A percentile compares a stretch with the other conserved stretches of the same genome.
These are phyloP conservation scores for Isurus oxyrinchus DNA, from an alignment of 2,113 vertebrate species.

Conservation along the genomic window DNA sequence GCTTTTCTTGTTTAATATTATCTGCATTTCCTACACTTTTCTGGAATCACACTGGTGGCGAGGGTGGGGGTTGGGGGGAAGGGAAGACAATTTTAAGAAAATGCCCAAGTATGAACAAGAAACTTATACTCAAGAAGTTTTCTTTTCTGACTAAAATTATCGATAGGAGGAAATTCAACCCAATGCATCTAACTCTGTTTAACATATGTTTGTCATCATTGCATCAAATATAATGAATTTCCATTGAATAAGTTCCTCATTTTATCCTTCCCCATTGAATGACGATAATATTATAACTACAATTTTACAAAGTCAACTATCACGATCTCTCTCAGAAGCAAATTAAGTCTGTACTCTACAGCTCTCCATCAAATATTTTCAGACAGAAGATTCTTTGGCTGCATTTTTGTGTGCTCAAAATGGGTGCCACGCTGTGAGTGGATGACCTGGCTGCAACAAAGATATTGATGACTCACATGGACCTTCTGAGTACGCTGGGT, in stretches of 20 bases:
- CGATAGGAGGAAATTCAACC: constrained; percentile 10
- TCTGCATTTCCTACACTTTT: neutral
- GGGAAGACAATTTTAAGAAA: neutral
- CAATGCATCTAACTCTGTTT: neutral
- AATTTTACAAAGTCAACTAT: constrained; percentile 2
- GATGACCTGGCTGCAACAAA: neutral
- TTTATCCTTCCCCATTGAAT: neutral
- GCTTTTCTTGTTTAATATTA: neutral
- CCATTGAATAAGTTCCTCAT: neutral
- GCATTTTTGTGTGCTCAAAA: too few relatives aligned
- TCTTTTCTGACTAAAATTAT: neutral
- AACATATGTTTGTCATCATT: constrained; percentile 15
- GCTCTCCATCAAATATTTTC: neutral
- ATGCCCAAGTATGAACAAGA: neutral
- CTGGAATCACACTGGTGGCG: neutral
- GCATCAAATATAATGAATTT: neutral
- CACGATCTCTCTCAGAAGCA: neutral
- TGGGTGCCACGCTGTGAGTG: neutral
- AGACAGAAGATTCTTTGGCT: neutral
- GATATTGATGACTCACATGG: neutral
- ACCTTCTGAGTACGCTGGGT: neutral
- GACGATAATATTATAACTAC: neutral
- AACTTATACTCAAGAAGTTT: neutral
- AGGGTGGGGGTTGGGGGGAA: neutral
- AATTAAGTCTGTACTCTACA: neutral